phyloP scores from a whole-genome alignment of 2,113 vertebrate genomes.

The Pampusana beccarii region DNA sequence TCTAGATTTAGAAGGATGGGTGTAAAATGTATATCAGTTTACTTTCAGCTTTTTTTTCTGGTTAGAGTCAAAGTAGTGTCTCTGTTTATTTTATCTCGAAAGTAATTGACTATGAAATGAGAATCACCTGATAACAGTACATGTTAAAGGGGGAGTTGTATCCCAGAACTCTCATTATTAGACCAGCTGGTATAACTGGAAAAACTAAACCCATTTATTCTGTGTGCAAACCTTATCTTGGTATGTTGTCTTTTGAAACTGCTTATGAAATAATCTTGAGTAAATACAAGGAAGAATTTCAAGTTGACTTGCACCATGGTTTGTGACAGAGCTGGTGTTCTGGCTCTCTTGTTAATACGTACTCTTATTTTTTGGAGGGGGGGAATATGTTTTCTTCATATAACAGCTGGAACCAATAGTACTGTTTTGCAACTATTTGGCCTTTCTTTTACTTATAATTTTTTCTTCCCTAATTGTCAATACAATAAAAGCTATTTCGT shows the following conservation, averaged over 20 bases:
- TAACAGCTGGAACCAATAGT: neutral
- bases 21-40: neutral
- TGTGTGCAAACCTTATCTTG: slow-evolving; percentile 27
- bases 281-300: slow-evolving; percentile 42
- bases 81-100: neutral
- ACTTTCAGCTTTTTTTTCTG: neutral
- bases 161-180: slow-evolving; percentile 12
- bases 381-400: neutral
- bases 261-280: slow-evolving; percentile 1
- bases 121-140: neutral
- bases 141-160: neutral
- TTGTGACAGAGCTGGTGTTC: neutral
- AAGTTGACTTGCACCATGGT: neutral
- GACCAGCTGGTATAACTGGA: slow-evolving; percentile 56
- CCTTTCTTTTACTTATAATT: neutral
- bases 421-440: neutral
- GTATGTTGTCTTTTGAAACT: slow-evolving; percentile 4
- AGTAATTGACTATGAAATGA: neutral
- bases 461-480: neutral
- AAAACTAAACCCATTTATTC: slow-evolving; percentile 30
- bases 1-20: neutral
- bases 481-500: neutral
- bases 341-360: neutral
- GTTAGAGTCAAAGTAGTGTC: neutral
- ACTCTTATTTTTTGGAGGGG: neutral